Base-by-base conservation (phyloP, 2,888 invertebrate genomes). In the Cheilosia scutellata region DNA sequence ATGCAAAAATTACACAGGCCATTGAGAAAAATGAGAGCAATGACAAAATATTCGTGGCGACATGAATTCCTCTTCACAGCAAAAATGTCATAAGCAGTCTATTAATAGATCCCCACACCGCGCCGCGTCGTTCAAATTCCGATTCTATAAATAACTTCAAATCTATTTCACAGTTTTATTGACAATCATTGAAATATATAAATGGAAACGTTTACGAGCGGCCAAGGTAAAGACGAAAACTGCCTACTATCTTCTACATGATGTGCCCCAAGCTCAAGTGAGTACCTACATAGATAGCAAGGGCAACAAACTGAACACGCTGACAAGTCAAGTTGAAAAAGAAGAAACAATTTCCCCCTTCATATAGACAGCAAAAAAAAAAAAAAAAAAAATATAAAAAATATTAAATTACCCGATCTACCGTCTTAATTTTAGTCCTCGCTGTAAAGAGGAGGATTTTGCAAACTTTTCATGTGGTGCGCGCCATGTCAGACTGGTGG, bases 1-100 rank as follows among this genome's bases (percentile, higher is more conserved):
- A 70, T 74, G 53, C 62, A 53, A 63, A 62, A 72, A 62, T 37
- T 65, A 37, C 31, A 63, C 33, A 47, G 20, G 37, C 25, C 49
- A 51, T 66, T 65, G 31, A 62, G 33, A 33, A 49, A 49, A 65
- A 65, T 37, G 49, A 65, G 49, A 49, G 33, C 49, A 63, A 20
- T 33, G 16, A 42, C 55, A 55, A 53, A 53, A 40, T 53, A 37
- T 62, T 20, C 29, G 49, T 27, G 20, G 5, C 65, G 65, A 49
- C 68, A 5, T 47, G 47, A 20, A 16, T 47, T 47, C 20, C 16
- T 42, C 42, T n/a, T 20, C 16, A 16, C n/a, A 60, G 13, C 20
- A 6, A 47, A 47, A 47, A 47, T 47, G 16, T 47, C 47, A 47
- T 16, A 47, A 47, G 20, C 47, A 47, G 20, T 47, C 47, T 47